Base-by-base conservation (phyloP, 2,888 invertebrate genomes). In the Agrotis exclamationis region DNA sequence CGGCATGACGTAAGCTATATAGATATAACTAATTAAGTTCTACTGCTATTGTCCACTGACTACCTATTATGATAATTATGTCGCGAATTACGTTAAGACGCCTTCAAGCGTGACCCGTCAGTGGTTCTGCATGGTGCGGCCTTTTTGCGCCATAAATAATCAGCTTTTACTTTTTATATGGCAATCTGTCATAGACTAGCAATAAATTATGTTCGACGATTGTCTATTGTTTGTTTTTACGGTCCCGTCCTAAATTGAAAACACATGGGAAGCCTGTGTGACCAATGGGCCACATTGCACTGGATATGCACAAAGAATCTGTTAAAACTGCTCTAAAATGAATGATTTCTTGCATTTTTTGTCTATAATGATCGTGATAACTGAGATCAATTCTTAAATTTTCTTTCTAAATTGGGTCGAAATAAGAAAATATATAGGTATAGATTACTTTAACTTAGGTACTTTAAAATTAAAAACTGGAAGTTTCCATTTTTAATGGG, bases 1-100 rank as follows among this genome's bases (percentile, higher is more conserved):
- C 70, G 47, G 50, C 62, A 70, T 45, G 72, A 85, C 82, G 79
- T 79, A 84, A 85, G 51, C 53, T 58, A 39, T 48, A 71, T 39
- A 60, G 56, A 73, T 71, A 70, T 56, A 68, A 51, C 48, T 85
- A 85, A 82, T 80, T 85, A 80, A 24, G 53, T 54, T 51, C 62
- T 47, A 57, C 48, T 39, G 47, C 81, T 62, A 85, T 84, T 86
- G 83, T 86, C 79, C 74, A 72, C 62, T 74, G 71, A 62, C 60
- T 65, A 39, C 39, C 39, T 39, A 76, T 72, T 80, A 75, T 80
- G 65, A 63, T 79, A 80, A 80, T 78, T 75, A 45, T 74, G 63
- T 79, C 74, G 80, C 75, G 69, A 80, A 79, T 79, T 80, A 70
- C 65, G 51, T 59, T 62, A 47, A 24, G 65, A 72, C 47, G 22